Evolutionary conservation across 2,797 vertebrate genomes (phyloP).

Genomic region (Lepus townsendii): DNA sequence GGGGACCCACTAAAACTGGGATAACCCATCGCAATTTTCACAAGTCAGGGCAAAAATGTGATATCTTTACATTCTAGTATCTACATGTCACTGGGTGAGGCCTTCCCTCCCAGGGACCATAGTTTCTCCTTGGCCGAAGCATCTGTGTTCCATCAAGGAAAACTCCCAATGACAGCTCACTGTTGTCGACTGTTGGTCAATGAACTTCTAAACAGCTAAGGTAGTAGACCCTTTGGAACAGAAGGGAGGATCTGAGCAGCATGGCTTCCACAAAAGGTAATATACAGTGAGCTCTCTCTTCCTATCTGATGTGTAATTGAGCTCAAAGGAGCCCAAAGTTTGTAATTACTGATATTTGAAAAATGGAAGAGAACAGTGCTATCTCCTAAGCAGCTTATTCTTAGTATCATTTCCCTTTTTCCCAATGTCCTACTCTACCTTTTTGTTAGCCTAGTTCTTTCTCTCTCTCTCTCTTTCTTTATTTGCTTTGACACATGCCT

Average conservation of each 20-base stretch:
- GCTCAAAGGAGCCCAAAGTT: neutral
- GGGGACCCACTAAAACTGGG: neutral
- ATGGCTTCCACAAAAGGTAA: neutral
- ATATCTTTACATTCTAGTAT: neutral
- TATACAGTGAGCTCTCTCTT: neutral
- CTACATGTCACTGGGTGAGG: no score
- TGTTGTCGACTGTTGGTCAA: neutral
- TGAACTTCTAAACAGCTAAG: neutral
- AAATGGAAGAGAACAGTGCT: rapidly evolving
- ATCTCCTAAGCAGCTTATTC: neutral
- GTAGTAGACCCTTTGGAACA: neutral
- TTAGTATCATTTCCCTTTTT: neutral
- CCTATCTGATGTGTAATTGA: neutral
- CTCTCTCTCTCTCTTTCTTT: neutral
- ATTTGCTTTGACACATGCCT: neutral
- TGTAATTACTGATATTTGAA: neutral
- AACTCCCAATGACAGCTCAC: neutral
- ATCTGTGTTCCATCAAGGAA: neutral
- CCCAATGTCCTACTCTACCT: neutral
- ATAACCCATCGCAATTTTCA: neutral
- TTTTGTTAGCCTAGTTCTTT: neutral
- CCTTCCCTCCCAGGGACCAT: neutral
- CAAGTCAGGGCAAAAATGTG: neutral
- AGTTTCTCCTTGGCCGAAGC: neutral
- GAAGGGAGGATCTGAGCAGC: neutral